phyloP scores from a whole-genome alignment of 2,113 vertebrate genomes.

The zebrafish (Danio rerio) region GRCz12tu NC_133193.1:44309501-44310000 shows the following conservation, averaged over 20 bases:
- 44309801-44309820: conserved; percentile 71
- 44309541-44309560: background rate
- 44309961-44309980: conserved; percentile 51
- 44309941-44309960: conserved; percentile 59
- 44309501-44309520: background rate
- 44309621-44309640: background rate
- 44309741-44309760: conserved; percentile 74
- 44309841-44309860: conserved; percentile 49
- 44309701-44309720: conserved; percentile 55
- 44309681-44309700: conserved; percentile 68
- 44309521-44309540: background rate
- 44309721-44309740: conserved; percentile 82
- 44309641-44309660: background rate
- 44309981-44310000: conserved; percentile 57
- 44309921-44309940: conserved; percentile 75
- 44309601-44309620: background rate
- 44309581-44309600: background rate
- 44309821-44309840: conserved; percentile 69
- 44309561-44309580: background rate
- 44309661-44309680: background rate
- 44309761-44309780: conserved; percentile 73
- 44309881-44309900: conserved; percentile 42
- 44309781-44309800: conserved; percentile 60
- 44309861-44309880: background rate
- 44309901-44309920: conserved; percentile 56